Base-by-base conservation (phyloP, 2,113 vertebrate genomes). In the Tenebrosternarchus preto region DNA sequence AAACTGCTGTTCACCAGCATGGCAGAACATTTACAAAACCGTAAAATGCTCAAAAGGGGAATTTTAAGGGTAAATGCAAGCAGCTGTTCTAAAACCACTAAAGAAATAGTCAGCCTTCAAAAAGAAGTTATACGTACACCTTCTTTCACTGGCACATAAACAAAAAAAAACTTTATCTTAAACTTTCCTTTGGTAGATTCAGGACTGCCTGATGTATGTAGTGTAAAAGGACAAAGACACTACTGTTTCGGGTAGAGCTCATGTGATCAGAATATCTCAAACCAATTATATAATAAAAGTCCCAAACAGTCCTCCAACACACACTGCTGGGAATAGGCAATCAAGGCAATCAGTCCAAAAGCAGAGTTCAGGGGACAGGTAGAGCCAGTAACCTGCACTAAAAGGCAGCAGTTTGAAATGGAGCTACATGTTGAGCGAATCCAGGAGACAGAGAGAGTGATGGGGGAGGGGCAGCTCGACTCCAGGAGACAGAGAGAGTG, bases 321-420 rank as follows among this genome's bases (percentile, higher is more conserved):
- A 50, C 20, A 31, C 36, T 39, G 31, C 36, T 36, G 64, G 17
- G 6, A 64, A 5, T 27, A 56, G n/a, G 27, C 36, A 68, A 63
- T 69, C 61, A 2, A 36, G 66, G 56, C 56, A 79, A 73, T 29
- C 36, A 60, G 60, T 78, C 20, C 31, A 12, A 57, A 20, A 12
- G 29, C 16, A 55, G 22, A 29, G 25, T 25, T 29, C 5, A 19
- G 2, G 2, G 17, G 29, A 29, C 50, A 12, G 43, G 43, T 50
- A 50, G 43, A 50, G 33, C 22, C 9, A 43, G 73, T 31, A 29
- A 56, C 76, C 12, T 67, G 27, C 50, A 73, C 29, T 53, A 83
- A 73, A 39, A 11, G 31, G 24, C 17, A 56, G 7, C 19, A 25
- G 64, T 20, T 20, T 27, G 66, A 70, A 25, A 19, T 22, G 22